Conservation (phyloP, 2,888 invertebrate genomes). For the Isoperla grammatica region DNA sequence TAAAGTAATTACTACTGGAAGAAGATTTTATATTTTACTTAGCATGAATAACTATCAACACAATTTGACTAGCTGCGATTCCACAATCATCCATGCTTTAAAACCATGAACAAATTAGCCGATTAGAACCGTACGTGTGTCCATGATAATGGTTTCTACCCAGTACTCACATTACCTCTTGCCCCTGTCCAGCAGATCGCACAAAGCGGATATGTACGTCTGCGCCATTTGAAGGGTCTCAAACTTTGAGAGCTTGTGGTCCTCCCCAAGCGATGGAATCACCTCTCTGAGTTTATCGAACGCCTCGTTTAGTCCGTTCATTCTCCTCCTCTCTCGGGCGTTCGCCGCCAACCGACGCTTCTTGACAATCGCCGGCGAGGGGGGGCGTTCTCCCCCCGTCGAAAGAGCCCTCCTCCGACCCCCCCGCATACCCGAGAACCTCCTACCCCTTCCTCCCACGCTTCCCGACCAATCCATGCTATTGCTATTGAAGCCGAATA, state of each 20-base stretch:
- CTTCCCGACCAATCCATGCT: not conserved
- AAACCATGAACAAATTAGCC: too few relatives aligned
- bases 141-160: too few relatives aligned
- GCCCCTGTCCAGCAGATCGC: slow-evolving; percentile 53
- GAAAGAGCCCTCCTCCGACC: not conserved
- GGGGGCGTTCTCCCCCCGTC: slow-evolving; percentile 35
- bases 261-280: slow-evolving; percentile 62
- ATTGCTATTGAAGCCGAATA: not conserved
- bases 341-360: slow-evolving; percentile 64
- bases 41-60: too few relatives aligned
- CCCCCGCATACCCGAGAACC: not conserved
- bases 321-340: slow-evolving; percentile 64
- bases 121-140: too few relatives aligned
- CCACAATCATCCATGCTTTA: too few relatives aligned
- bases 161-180: not conserved
- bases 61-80: too few relatives aligned
- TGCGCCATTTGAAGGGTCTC: slow-evolving; percentile 76
- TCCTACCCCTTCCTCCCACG: not conserved
- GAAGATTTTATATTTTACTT: too few relatives aligned
- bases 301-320: slow-evolving; percentile 70
- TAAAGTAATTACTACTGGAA: too few relatives aligned
- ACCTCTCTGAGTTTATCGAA: slow-evolving; percentile 66
- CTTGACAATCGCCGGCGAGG: slow-evolving; percentile 53
- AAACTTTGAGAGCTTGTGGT: slow-evolving; percentile 67
- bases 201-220: slow-evolving; percentile 64